These are phyloP conservation scores for Sphecodes monilicornis DNA, from an alignment of 2,888 invertebrate genomes.

Conservation along the genomic window DNA sequence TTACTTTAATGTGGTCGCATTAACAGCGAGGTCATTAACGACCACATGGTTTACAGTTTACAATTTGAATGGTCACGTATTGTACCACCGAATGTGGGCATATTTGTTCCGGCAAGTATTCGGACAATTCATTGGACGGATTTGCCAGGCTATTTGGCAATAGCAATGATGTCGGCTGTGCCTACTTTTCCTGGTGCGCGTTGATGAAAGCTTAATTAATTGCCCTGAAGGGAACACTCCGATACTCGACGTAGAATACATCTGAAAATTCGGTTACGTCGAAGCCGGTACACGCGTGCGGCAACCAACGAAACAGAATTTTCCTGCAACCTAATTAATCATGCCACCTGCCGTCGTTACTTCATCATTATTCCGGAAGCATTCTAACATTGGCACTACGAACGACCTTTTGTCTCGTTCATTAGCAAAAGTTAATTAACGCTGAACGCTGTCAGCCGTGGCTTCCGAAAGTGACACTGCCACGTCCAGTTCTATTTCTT, in stretches of 20 bases:
- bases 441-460: conserved; percentile 37
- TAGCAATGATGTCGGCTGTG: background rate
- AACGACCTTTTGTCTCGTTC: conserved; percentile 42
- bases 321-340: conserved; percentile 50
- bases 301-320: conserved; percentile 21
- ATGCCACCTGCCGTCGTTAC: conserved; percentile 32
- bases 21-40: too few relatives aligned
- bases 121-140: background rate
- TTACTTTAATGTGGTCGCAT: too few relatives aligned
- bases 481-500: conserved; percentile 1
- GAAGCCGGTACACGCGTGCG: background rate
- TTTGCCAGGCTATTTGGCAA: background rate
- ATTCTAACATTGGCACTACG: conserved; percentile 30
- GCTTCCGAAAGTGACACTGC: conserved; percentile 10
- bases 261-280: conserved; percentile 15
- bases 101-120: background rate
- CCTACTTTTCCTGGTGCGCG: background rate
- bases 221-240: conserved; percentile 1
- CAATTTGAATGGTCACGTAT: too few relatives aligned
- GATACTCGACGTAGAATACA: conserved; percentile 17
- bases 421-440: conserved; percentile 67
- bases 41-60: too few relatives aligned
- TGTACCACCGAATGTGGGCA: too few relatives aligned
- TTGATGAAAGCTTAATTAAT: conserved; percentile 19
- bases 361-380: conserved; percentile 36